These are phyloP conservation scores for Diplodus sargus DNA, from an alignment of 2,797 vertebrate genomes.

Conservation along the genomic window DNA sequence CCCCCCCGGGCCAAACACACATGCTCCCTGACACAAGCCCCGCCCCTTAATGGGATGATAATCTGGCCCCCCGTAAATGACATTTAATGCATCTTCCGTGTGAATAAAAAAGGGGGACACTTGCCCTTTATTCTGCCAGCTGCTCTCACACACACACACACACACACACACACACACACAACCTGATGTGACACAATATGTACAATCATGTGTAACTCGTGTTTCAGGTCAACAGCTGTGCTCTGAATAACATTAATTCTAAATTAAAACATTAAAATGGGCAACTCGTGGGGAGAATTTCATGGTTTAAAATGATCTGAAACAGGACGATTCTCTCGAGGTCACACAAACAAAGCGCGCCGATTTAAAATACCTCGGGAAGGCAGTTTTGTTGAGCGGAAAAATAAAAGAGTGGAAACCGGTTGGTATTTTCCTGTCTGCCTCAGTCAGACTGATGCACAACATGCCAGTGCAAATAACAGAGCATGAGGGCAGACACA, in stretches of 20 bases:
- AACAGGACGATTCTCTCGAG: background rate
- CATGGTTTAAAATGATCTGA: background rate
- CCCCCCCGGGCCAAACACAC: slow-evolving; percentile 41
- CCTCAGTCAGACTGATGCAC: slow-evolving; percentile 31
- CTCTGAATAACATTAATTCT: slow-evolving; percentile 22
- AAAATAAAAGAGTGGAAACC: slow-evolving; percentile 31
- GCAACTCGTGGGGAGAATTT: background rate
- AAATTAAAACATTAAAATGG: background rate
- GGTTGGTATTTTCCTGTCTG: slow-evolving; percentile 26
- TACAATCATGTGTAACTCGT: slow-evolving; percentile 27
- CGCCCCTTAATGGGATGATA: slow-evolving; percentile 67
- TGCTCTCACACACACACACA: slow-evolving; percentile 29
- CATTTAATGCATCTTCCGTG: slow-evolving; percentile 71
- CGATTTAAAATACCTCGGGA: background rate
- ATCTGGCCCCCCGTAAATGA: slow-evolving; percentile 70
- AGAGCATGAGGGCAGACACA: too few relatives aligned
- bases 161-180: slow-evolving; percentile 17
- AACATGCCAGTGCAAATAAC: slow-evolving; percentile 15
- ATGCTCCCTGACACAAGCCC: slow-evolving; percentile 38
- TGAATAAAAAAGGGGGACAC: slow-evolving; percentile 62
- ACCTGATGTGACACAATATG: background rate
- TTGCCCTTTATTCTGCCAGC: slow-evolving; percentile 44
- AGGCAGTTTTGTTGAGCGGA: slow-evolving; percentile 20
- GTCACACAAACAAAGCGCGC: background rate
- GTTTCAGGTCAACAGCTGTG: slow-evolving; percentile 54